Base-by-base conservation (phyloP, 2,888 invertebrate genomes). In the Diarsia dahlii region DNA sequence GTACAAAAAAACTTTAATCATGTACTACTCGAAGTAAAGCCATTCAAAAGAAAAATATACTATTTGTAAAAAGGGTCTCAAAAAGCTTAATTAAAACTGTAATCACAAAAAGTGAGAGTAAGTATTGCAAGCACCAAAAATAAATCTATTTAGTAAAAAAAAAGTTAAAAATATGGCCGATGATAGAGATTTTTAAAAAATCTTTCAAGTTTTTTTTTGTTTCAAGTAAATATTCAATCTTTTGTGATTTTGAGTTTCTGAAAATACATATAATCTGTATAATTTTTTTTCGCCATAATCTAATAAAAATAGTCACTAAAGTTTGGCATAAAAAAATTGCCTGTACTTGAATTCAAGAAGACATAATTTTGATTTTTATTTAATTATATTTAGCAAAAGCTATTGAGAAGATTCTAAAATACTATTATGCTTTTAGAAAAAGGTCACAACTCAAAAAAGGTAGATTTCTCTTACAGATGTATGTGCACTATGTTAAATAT, bases 101-200 rank as follows among this genome's bases (percentile, higher is more conserved):
- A 83, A 83, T 88, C 87, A 87, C 85, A 77, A 66, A 72, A 79
- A n/a, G 78, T 86, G 80, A 81, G 68, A 78, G 76, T 87, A 80
- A 87, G 87, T 88, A 85, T 87, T 81, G 89, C 87, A 88, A 88
- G 88, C 88, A 88, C 88, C 89, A 88, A 87, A 83, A 79, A 68
- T 63, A 66, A 79, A 80, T 66, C 50, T 82, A 82, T 64, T 74
- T 76, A 79, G 80, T 78, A 69, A 76, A 58, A 50, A 58, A 50
- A 78, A 77, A 79, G 18, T 65, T 39, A 78, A 78, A 81, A 81
- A 77, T 89, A 88, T 88, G 88, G 88, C 88, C 84, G 69, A 88
- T 84, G 69, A 67, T 28, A 75, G 54, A 81, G 74, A 76, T 73
- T 66, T 72, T 71, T 56, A 3, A 0, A 56, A 66, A 77, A 64